Evolutionary conservation across 2,888 invertebrate species (phyloP).

Genomic region (Eilema griseolum): DNA sequence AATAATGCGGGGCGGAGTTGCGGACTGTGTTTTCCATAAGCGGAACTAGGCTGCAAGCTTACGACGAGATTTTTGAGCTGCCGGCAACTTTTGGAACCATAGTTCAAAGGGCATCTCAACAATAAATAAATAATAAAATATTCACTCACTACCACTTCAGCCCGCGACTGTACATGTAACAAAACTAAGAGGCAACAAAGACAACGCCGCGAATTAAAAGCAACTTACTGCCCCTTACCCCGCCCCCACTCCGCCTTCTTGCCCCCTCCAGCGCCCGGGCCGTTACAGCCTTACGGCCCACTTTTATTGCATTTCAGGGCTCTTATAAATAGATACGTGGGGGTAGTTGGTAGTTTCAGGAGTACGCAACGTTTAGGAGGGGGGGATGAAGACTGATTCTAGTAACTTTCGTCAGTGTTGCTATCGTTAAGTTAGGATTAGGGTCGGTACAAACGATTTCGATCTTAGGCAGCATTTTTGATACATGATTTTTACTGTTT

Average conservation of each 20-base stretch:
- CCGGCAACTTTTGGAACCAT: too few species aligned
- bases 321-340: slow-evolving; percentile 42
- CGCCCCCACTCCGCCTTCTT: slow-evolving; percentile 16
- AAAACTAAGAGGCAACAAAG: slow-evolving; percentile 59
- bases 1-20: too few species aligned
- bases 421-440: not conserved
- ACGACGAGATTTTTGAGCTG: too few species aligned
- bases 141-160: slow-evolving; percentile 28
- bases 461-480: too few species aligned
- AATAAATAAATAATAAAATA: not conserved
- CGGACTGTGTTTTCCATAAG: too few species aligned
- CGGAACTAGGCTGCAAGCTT: too few species aligned
- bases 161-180: slow-evolving; percentile 47
- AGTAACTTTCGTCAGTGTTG: not conserved
- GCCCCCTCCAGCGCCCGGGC: slow-evolving; percentile 23
- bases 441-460: not conserved
- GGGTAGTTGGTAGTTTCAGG: slow-evolving; percentile 17
- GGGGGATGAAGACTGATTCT: not conserved
- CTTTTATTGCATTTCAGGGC: slow-evolving; percentile 50
- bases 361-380: slow-evolving; percentile 11
- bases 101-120: too few species aligned
- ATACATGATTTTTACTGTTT: too few species aligned
- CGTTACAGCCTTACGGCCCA: slow-evolving; percentile 33
- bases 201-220: slow-evolving; percentile 69
- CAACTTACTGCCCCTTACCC: slow-evolving; percentile 52